Evolutionary conservation across 2,113 vertebrate genomes (phyloP).

Genomic region (Semnornis frantzii): DNA sequence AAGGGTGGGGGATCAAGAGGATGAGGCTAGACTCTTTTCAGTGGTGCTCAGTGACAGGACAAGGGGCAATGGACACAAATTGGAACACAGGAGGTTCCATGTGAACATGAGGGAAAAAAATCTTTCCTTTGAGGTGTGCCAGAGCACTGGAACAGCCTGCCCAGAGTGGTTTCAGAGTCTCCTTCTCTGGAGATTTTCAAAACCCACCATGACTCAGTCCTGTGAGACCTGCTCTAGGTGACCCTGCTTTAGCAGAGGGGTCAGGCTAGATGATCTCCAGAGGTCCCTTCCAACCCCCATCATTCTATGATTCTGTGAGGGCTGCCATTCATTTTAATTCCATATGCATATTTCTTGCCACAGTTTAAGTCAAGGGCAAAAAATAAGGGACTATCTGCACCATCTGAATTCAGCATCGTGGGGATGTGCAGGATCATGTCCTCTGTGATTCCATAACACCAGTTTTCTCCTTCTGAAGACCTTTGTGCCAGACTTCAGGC

Average conservation of each 20-base stretch:
- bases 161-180: neutral
- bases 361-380: neutral
- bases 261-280: neutral
- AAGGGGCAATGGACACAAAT: neutral
- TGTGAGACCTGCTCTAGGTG: neutral
- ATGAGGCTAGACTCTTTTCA: neutral
- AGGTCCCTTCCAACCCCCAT: neutral
- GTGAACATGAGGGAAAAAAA: neutral
- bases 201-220: neutral
- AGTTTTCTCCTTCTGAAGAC: neutral
- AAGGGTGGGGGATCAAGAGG: neutral
- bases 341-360: neutral
- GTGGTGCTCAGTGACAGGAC: neutral
- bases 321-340: neutral
- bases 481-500: neutral
- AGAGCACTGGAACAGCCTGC: neutral
- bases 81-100: neutral
- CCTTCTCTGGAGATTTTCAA: neutral
- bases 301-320: too few species aligned
- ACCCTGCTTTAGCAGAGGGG: neutral
- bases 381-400: neutral
- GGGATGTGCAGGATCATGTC: neutral
- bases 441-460: neutral
- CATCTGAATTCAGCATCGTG: fast-evolving
- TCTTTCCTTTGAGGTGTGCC: neutral